Evolutionary conservation across 1,140 invertebrate genomes (phyloP).

Genomic region (Hydropsyche tenuis): DNA sequence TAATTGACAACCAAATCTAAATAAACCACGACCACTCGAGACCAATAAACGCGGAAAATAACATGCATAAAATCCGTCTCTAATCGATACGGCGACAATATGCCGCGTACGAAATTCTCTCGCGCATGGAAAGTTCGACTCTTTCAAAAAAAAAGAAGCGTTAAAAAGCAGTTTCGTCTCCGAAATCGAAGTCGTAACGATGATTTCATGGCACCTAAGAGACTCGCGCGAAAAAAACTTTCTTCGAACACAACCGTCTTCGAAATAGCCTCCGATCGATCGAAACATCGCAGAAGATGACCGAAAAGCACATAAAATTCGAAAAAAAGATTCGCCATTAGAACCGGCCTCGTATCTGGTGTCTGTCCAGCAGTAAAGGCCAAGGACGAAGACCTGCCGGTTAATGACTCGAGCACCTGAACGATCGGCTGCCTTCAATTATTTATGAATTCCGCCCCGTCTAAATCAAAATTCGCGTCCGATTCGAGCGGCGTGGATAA

Average conservation of each 20-base stretch:
- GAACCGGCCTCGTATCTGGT: too few relatives aligned
- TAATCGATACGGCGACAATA: too few relatives aligned
- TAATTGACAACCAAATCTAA: too few relatives aligned
- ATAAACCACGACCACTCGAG: too few relatives aligned
- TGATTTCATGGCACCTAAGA: neutral
- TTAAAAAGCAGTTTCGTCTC: neutral
- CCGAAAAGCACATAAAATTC: neutral
- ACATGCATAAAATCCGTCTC: too few relatives aligned
- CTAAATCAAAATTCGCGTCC: too few relatives aligned
- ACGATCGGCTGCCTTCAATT: neutral
- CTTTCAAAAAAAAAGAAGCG: neutral
- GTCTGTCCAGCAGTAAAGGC: neutral
- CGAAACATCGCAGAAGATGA: neutral
- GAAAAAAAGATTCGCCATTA: too few relatives aligned
- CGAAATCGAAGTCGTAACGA: neutral
- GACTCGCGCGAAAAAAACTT: neutral
- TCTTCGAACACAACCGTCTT: too few relatives aligned
- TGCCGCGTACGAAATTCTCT: too few relatives aligned
- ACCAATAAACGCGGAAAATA: too few relatives aligned
- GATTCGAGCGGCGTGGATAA: too few relatives aligned
- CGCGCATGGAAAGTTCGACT: too few relatives aligned
- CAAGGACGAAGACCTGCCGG: slow-evolving; percentile 3
- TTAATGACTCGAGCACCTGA: slow-evolving; percentile 25
- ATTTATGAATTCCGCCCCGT: neutral
- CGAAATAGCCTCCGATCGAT: neutral